Conservation (phyloP, 2,113 vertebrate species). For the Synchiropus splendidus region DNA sequence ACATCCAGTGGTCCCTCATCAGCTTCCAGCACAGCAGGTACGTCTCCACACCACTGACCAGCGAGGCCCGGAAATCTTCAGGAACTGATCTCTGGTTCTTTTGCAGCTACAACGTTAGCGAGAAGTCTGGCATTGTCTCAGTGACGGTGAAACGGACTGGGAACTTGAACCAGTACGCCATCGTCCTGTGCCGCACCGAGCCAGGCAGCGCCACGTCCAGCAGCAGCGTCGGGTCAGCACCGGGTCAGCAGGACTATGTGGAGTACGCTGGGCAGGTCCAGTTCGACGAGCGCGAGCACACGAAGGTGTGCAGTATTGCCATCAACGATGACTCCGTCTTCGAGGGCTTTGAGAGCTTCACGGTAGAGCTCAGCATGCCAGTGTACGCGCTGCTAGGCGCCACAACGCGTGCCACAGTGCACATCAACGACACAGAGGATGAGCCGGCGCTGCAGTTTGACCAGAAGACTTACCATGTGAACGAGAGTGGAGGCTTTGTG, state of each 20-base stretch:
- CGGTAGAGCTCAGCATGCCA: slow-evolving; percentile 88
- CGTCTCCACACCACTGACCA: neutral
- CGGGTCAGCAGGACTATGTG: slow-evolving; percentile 81
- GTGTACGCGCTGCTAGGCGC: slow-evolving; percentile 85
- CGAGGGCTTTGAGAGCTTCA: slow-evolving; percentile 79
- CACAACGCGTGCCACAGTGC: slow-evolving; percentile 67
- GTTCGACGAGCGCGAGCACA: slow-evolving; percentile 91
- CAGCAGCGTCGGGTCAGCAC: slow-evolving; percentile 44
- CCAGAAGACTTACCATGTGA: slow-evolving; percentile 78
- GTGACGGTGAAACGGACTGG: slow-evolving; percentile 77
- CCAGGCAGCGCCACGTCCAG: slow-evolving; percentile 76
- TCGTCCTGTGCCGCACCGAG: slow-evolving; percentile 83
- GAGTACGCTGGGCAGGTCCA: slow-evolving; percentile 94
- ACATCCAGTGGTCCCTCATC: slow-evolving; percentile 95
- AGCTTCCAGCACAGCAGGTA: slow-evolving; percentile 83
- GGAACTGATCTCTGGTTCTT: neutral
- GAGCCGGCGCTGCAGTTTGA: slow-evolving; percentile 87
- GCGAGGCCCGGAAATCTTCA: neutral
- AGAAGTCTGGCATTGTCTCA: slow-evolving; percentile 77
- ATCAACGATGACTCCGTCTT: slow-evolving; percentile 83
- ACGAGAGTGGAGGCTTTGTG: slow-evolving; percentile 76
- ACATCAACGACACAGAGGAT: slow-evolving; percentile 82
- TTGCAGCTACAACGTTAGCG: slow-evolving; percentile 81
- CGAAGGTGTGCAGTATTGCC: slow-evolving; percentile 82
- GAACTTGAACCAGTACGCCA: slow-evolving; percentile 91